Evolutionary conservation across 2,888 invertebrate genomes (phyloP), one percentile per base, ranked within the genome.

Genomic region (Aproaerema taeniolella): DNA sequence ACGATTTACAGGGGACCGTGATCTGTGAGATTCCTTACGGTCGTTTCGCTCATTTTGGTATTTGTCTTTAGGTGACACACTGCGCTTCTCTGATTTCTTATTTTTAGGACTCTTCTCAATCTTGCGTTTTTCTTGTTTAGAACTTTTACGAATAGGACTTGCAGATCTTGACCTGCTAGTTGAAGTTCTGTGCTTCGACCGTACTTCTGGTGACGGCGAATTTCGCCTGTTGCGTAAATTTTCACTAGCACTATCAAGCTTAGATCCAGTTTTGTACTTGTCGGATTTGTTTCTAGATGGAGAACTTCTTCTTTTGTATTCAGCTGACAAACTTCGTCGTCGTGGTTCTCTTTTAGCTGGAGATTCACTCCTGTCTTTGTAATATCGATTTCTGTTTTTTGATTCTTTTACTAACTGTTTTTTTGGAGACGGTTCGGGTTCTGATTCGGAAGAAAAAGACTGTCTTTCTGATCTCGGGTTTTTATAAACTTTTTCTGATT

Each of bases 361-460:
- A 16, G 66, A 65, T 38, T 45, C 52, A 32, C 51, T 63, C 33
- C 48, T 61, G 8, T 56, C 61, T 42, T 11, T 46, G 31, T 67
- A 53, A 45, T 68, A 61, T 26, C 65, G 65, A 17, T 56, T 52
- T 47, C 67, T 68, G 39, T 50, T 60, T 46, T 65, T 70, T 6
- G 50, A 41, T 39, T 38, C 43, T 43, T 62, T 73, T 14, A 65
- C 65, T 15, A 46, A 40, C 38, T 47, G 63, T n/a, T 53, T 64
- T 52, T 66, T 73, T 3, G 58, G 55, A 5, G 57, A 55, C 2
- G 54, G 53, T 45, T 79, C 79, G 0, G 56, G 28, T 25, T 79
- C 79, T 0, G 80, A 73, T 42, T 78, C 81, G 0, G 78, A 70
- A 1, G 75, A 67, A 0, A 68, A 53, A 8, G 67, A 62, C 31